Conservation (phyloP, 2,888 invertebrate species). For the Sinohyriopsis cumingii region DNA sequence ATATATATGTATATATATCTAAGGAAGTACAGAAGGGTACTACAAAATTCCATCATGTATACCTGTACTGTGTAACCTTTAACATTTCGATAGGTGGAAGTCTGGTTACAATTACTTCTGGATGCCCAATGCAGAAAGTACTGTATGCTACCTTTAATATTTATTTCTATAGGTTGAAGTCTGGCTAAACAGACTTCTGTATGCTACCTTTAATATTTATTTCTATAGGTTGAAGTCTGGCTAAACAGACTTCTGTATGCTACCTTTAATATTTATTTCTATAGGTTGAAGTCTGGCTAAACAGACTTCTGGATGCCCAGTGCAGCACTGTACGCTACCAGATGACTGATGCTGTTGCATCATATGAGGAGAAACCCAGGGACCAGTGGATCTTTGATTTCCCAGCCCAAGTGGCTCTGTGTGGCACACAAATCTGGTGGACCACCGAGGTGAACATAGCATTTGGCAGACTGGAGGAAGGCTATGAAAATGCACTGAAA, state of each 20-base stretch:
- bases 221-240: slow-evolving; percentile 79
- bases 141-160: slow-evolving; percentile 86
- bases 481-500: slow-evolving; percentile 95
- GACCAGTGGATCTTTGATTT: slow-evolving; percentile 97
- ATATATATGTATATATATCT: no score
- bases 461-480: slow-evolving; percentile 91
- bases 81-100: slow-evolving; percentile 80
- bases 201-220: no score
- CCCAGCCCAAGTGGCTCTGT: slow-evolving; percentile 94
- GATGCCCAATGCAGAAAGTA: slow-evolving; percentile 88
- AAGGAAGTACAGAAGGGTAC: no score
- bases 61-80: no score
- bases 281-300: slow-evolving; percentile 93
- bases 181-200: slow-evolving; percentile 74
- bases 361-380: slow-evolving; percentile 94
- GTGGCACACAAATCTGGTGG: slow-evolving; percentile 99
- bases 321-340: slow-evolving; percentile 85
- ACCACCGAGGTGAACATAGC: slow-evolving; percentile 94
- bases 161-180: slow-evolving; percentile 80
- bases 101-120: slow-evolving; percentile 92
- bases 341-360: slow-evolving; percentile 88
- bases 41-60: no score
- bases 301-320: slow-evolving; percentile 90
- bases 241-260: neutral
- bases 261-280: neutral